Base-by-base conservation (phyloP, 2,113 vertebrate genomes). In the Petrocephalus zakoni region DNA sequence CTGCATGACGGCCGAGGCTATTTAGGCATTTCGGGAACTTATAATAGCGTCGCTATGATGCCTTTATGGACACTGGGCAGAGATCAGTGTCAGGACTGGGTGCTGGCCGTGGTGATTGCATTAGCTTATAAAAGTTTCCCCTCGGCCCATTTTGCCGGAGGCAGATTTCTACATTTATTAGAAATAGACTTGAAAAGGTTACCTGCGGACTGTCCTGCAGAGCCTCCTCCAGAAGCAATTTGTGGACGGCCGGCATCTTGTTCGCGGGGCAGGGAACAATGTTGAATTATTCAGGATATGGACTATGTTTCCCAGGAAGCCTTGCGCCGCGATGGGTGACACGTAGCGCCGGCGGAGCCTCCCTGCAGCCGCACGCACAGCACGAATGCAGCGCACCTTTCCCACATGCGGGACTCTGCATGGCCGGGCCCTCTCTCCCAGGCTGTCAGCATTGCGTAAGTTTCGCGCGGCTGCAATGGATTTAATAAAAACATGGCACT, bases 131-230 rank as follows among this genome's bases (percentile, higher is more conserved):
- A 13, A 88, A 88, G 75, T 88, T 88, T 83, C 46, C 37, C 25
- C 19, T 15, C 34, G 11, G 53, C 46, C 53, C 25, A 56, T n/a
- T 84, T 84, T 61, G 34, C 17, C 34, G 37, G 37, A 53, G 5
- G n/a, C 10, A 29, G 25, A 68, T 68, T 29, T 68, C n/a, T 68
- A 29, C 29, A 68, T 29, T 29, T 10, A 29, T 68, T 29, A 68
- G 25, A 68, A 68, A 68, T 68, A 68, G 13, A 68, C 25, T 68
- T 29, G 10, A 68, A 68, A 68, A 29, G 75, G 89, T 90, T 98
- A 99, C 98, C 98, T 99, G 98, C 83, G 98, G 98, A 94, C 98
- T 99, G 94, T 99, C 98, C 92, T 97, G 97, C 91, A 99, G 91
- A 64, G 98, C 98, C 86, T 99, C 98, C 92, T 99, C 98, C 90